Percentiles rank a stretch among this genome's conserved stretches.
Conservation (phyloP, 2,888 invertebrate genomes). For the Tachina fera region DNA sequence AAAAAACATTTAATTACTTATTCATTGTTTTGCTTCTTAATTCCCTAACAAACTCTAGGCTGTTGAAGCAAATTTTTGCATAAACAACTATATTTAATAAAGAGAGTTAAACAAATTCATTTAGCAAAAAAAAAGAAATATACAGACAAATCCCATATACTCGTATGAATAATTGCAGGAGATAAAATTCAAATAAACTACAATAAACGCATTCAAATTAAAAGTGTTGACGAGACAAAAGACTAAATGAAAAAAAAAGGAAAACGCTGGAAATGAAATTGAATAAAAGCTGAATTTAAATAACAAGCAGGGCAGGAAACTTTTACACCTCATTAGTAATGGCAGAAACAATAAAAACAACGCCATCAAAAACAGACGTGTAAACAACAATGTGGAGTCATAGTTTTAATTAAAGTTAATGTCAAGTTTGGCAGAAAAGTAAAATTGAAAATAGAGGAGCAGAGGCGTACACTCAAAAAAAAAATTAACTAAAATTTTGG, state of each 20-base stretch:
- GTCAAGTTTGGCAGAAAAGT: slow-evolving; percentile 28
- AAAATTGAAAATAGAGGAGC: neutral
- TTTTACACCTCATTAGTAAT: slow-evolving; percentile 65
- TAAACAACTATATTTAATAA: slow-evolving; percentile 16
- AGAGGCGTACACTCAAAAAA: no score
- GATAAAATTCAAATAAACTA: slow-evolving; percentile 30
- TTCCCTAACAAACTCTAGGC: no score
- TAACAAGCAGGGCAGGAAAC: slow-evolving; percentile 40
- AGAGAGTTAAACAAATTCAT: neutral
- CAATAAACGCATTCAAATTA: slow-evolving; percentile 28
- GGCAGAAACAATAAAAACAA: slow-evolving; percentile 27
- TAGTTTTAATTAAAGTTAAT: slow-evolving; percentile 60
- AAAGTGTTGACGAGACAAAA: slow-evolving; percentile 30
- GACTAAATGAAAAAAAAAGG: slow-evolving; percentile 1
- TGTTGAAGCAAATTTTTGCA: neutral
- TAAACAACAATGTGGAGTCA: slow-evolving; percentile 37
- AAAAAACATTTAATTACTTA: no score
- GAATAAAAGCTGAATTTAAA: slow-evolving; percentile 20
- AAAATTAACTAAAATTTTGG: no score
- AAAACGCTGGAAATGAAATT: slow-evolving; percentile 16
- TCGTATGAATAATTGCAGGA: slow-evolving; percentile 1
- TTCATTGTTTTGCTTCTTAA: no score
- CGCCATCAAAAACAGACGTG: slow-evolving; percentile 17
- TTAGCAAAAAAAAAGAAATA: neutral
- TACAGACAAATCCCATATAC: neutral